phyloP scores from a whole-genome alignment of 2,797 vertebrate genomes.

The Huso huso region DNA sequence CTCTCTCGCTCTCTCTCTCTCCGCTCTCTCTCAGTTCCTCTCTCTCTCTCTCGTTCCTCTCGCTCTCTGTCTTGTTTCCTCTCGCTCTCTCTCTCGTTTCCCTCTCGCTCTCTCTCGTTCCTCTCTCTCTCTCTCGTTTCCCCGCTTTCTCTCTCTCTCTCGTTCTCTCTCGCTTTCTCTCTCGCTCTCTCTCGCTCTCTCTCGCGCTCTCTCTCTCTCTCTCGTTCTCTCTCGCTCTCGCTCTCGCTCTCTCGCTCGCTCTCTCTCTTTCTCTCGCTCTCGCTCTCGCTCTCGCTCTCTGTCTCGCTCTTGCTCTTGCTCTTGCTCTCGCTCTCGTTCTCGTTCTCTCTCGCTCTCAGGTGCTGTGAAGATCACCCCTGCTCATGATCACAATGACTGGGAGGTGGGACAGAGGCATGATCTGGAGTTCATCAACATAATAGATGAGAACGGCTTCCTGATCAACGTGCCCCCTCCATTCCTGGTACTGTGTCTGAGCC shows the following conservation, averaged over 20 bases:
- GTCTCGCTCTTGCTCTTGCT: conserved; percentile 6
- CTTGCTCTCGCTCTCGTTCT: neutral
- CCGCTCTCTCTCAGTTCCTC: too few species aligned
- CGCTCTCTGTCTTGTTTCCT: too few species aligned
- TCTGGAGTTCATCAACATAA: conserved; percentile 77
- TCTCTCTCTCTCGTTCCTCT: neutral
- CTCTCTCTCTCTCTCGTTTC: too few species aligned
- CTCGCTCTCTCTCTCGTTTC: too few species aligned
- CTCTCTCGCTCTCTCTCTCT: neutral
- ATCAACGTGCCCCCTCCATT: conserved; percentile 80
- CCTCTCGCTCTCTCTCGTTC: too few species aligned
- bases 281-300: neutral
- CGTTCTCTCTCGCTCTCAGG: conserved; percentile 44
- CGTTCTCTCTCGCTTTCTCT: too few species aligned
- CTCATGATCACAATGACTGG: conserved; percentile 85
- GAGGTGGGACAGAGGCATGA: conserved; percentile 78
- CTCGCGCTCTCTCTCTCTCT: neutral
- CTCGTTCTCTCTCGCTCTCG: too few species aligned
- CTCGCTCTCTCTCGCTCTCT: too few species aligned
- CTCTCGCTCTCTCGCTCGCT: too few species aligned
- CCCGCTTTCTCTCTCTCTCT: too few species aligned
- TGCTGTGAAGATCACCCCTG: conserved; percentile 91
- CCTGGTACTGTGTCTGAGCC: conserved; percentile 54
- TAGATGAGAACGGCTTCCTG: conserved; percentile 75
- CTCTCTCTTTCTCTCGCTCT: too few species aligned